Percentiles rank a stretch among this genome's conserved stretches.
Conservation (phyloP, 2,113 vertebrate species). For the Phoxinus phoxinus region DNA sequence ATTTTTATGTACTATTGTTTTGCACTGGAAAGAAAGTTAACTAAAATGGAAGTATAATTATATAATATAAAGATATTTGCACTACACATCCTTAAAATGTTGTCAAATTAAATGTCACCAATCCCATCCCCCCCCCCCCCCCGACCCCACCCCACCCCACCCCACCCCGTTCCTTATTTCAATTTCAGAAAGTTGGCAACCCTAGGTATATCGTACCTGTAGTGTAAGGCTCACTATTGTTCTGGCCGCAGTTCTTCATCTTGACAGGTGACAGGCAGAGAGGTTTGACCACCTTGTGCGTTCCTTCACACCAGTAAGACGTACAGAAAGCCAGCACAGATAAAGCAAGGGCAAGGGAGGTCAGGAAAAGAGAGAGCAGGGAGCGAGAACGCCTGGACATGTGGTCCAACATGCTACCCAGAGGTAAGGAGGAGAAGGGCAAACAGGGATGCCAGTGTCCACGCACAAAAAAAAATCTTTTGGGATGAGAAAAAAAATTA, state of each 20-base stretch:
- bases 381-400: constrained; percentile 78
- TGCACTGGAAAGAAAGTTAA: too few species aligned
- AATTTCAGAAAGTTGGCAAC: too few species aligned
- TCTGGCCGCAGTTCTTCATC: constrained; percentile 81
- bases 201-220: constrained; percentile 69
- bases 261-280: constrained; percentile 83
- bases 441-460: constrained; percentile 57
- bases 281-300: constrained; percentile 85
- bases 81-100: too few species aligned
- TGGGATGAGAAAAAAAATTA: constrained; percentile 30
- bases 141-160: too few species aligned
- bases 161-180: too few species aligned
- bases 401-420: constrained; percentile 72
- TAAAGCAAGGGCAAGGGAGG: constrained; percentile 78
- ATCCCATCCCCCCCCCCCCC: too few species aligned
- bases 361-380: constrained; percentile 79
- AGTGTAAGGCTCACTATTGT: constrained; percentile 76
- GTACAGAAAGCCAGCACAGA: constrained; percentile 83
- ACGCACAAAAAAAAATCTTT: constrained; percentile 57
- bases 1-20: too few species aligned
- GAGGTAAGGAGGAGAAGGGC: constrained; percentile 34
- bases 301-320: constrained; percentile 86
- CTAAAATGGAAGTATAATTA: too few species aligned
- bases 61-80: too few species aligned
- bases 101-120: too few species aligned